Evolutionary conservation across 2,888 invertebrate species (phyloP).

Genomic region (Cephonodes hylas): DNA sequence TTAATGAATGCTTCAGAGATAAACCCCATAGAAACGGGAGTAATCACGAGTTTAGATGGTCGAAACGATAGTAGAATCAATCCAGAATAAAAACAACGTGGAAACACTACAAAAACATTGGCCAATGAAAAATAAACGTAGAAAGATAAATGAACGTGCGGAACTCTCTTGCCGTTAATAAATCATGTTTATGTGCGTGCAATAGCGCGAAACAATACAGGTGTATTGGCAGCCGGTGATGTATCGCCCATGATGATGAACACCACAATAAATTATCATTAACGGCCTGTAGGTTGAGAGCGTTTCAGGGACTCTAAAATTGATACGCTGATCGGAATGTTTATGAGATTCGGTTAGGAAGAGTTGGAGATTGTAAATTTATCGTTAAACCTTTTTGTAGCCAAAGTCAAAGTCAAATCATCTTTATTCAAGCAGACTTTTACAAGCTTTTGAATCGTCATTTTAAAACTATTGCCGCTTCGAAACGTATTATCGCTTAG

Average conservation of each 20-base stretch:
- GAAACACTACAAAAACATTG: neutral
- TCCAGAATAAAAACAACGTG: neutral
- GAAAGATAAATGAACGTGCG: neutral
- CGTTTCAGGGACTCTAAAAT: neutral
- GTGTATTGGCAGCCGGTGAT: neutral
- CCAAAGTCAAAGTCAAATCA: no score
- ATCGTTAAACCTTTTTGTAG: no score
- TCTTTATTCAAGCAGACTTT: no score
- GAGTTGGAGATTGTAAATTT: no score
- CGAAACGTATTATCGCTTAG: no score
- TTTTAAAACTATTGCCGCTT: no score
- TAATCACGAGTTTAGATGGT: no score
- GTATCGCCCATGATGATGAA: neutral
- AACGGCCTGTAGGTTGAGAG: neutral
- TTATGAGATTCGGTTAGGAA: no score
- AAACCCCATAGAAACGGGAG: no score
- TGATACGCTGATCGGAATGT: no score
- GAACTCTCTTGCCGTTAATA: neutral
- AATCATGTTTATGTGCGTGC: neutral
- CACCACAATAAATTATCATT: conserved; percentile 3
- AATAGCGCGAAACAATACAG: neutral
- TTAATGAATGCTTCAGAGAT: no score
- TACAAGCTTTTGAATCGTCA: no score
- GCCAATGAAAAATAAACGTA: neutral
- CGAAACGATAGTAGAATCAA: neutral